A percentile compares a stretch with the other conserved stretches of the same genome.
These are phyloP conservation scores for Drosophila triauraria DNA, from an alignment of 1,140 invertebrate genomes.

Conservation along the genomic window DNA sequence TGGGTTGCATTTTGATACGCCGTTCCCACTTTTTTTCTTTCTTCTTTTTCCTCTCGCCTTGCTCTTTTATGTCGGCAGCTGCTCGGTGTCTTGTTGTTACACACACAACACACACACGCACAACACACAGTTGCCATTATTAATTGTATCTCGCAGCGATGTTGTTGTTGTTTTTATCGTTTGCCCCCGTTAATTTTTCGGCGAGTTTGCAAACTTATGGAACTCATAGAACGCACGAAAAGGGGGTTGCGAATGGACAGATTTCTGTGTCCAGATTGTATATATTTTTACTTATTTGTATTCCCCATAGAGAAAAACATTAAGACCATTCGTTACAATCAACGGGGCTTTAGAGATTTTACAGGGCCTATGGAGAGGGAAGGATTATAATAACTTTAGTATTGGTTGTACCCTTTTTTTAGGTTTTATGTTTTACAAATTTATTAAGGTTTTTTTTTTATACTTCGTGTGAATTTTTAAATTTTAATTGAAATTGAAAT, in stretches of 20 bases:
- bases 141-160: conserved; percentile 56
- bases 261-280: conserved; percentile 25
- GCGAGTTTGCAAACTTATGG: conserved; percentile 43
- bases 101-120: conserved; percentile 5
- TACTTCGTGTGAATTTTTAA: no score
- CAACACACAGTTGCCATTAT: conserved; percentile 61
- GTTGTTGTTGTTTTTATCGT: conserved; percentile 45
- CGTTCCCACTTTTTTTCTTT: conserved; percentile 39
- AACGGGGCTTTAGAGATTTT: background rate
- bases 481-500: no score
- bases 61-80: conserved; percentile 68
- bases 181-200: conserved; percentile 60
- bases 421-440: background rate
- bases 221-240: conserved; percentile 6
- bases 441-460: background rate
- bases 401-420: background rate
- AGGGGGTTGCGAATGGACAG: conserved; percentile 39
- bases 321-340: conserved; percentile 28
- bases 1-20: conserved; percentile 83
- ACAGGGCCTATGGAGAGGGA: background rate
- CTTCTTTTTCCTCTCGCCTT: conserved; percentile 15
- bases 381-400: background rate
- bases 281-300: conserved; percentile 7
- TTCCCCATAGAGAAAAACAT: conserved; percentile 4
- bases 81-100: conserved; percentile 56